Conservation (phyloP, 23 tunicate species). For the Phallusia fumigata region DNA sequence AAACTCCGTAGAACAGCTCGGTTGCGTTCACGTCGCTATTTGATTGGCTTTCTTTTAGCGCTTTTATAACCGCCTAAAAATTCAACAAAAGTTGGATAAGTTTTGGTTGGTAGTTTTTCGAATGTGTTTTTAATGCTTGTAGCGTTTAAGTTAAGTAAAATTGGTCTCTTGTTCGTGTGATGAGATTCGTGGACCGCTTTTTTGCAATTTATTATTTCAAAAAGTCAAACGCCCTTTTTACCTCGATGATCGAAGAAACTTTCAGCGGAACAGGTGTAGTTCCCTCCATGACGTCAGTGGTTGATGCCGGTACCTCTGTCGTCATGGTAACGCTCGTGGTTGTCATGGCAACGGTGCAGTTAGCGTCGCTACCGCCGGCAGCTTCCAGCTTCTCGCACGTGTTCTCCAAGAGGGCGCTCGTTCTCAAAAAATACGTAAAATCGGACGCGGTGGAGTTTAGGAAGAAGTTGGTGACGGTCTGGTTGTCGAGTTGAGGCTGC, state of each 20-base stretch:
- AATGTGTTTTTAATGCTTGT: too few relatives aligned
- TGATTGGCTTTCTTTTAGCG: background rate
- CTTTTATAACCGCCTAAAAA: background rate
- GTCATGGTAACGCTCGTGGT: background rate
- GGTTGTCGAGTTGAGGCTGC: background rate
- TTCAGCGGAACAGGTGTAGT: background rate
- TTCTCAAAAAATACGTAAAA: background rate
- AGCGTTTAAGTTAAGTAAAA: too few relatives aligned
- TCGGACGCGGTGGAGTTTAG: background rate
- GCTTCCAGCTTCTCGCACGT: background rate
- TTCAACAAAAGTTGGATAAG: too few relatives aligned
- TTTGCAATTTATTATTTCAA: too few relatives aligned
- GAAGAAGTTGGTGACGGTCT: background rate
- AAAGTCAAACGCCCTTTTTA: background rate
- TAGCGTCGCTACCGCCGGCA: background rate
- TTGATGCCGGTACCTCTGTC: background rate
- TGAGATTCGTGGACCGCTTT: too few relatives aligned
- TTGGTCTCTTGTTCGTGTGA: too few relatives aligned
- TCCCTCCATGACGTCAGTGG: too few relatives aligned
- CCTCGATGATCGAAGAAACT: background rate
- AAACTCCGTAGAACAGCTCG: background rate
- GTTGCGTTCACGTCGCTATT: background rate
- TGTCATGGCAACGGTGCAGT: background rate
- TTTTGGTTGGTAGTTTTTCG: too few relatives aligned
- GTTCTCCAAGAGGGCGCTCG: background rate